Evolutionary conservation across 1,140 invertebrate genomes (phyloP).

Genomic region (Aporrectodea caliginosa): DNA sequence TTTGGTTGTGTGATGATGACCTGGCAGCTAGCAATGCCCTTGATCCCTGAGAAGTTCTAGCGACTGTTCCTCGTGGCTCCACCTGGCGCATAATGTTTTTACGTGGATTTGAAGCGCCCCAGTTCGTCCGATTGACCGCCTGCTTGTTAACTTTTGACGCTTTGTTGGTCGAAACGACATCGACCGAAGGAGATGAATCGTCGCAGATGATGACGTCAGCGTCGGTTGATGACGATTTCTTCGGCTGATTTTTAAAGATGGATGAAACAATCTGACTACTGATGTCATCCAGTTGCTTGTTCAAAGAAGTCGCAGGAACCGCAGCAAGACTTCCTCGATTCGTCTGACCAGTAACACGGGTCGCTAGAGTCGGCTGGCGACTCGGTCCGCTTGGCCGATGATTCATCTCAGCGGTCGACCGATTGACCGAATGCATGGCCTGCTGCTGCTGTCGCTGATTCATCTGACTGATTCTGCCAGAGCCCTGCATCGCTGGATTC

Average conservation of each 20-base stretch:
- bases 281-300: not conserved
- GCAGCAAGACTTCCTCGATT: too few species aligned
- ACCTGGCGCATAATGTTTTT: too few species aligned
- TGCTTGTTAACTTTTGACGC: too few species aligned
- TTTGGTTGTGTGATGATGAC: too few species aligned
- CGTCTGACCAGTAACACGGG: not conserved
- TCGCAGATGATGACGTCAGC: not conserved
- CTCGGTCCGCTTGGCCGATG: not conserved
- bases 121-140: too few species aligned
- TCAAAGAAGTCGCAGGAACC: not conserved
- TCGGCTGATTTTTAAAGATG: not conserved
- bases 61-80: too few species aligned
- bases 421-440: not conserved
- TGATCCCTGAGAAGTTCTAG: too few species aligned
- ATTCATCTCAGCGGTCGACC: too few species aligned
- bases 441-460: not conserved
- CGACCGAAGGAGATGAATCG: not conserved
- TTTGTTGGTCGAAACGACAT: too few species aligned
- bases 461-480: not conserved
- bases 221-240: not conserved
- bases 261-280: not conserved
- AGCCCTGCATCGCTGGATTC: not conserved
- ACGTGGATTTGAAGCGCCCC: too few species aligned
- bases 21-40: too few species aligned
- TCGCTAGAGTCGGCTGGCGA: not conserved